Evolutionary conservation across 1,140 invertebrate genomes (phyloP).

Genomic region (Leptopilina clavipes): DNA sequence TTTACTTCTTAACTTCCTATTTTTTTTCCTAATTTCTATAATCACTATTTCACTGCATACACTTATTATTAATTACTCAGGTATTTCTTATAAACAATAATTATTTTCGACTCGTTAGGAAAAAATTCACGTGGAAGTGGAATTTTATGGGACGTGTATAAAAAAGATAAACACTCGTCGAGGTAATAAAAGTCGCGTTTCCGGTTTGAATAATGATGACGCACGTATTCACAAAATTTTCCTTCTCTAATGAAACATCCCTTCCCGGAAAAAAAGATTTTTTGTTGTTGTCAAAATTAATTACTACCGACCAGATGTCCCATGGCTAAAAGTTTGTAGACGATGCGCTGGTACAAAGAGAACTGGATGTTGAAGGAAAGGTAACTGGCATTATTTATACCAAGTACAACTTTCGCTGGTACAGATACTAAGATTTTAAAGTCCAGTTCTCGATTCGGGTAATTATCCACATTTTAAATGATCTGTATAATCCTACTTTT

Average conservation of each 20-base stretch:
- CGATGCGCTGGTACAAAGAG: constrained; percentile 44
- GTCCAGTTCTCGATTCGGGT: constrained; percentile 1
- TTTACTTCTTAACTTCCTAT: too few species aligned
- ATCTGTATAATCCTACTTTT: constrained; percentile 4
- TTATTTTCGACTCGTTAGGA: not conserved
- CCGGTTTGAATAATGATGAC: not conserved
- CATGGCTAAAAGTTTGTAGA: constrained; percentile 45
- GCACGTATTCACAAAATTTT: not conserved
- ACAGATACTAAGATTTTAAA: constrained; percentile 35
- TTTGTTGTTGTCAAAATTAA: constrained; percentile 13
- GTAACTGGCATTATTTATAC: constrained; percentile 68
- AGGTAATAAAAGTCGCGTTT: not conserved
- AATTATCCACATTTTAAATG: constrained; percentile 13
- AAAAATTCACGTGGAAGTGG: not conserved
- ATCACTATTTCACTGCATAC: constrained; percentile 1
- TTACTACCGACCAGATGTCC: constrained; percentile 50
- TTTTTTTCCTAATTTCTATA: not conserved
- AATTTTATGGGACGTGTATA: not conserved
- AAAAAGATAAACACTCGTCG: not conserved
- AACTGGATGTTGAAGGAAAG: constrained; percentile 57
- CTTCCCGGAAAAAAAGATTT: not conserved
- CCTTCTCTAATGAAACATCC: too few species aligned
- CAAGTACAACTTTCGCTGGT: constrained; percentile 64
- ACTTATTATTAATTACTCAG: not conserved
- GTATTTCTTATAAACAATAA: not conserved